Percentiles rank a stretch among this genome's conserved stretches.
phyloP scores from a whole-genome alignment of 1,140 invertebrate genomes.

The Neodiprion pinetum region DNA sequence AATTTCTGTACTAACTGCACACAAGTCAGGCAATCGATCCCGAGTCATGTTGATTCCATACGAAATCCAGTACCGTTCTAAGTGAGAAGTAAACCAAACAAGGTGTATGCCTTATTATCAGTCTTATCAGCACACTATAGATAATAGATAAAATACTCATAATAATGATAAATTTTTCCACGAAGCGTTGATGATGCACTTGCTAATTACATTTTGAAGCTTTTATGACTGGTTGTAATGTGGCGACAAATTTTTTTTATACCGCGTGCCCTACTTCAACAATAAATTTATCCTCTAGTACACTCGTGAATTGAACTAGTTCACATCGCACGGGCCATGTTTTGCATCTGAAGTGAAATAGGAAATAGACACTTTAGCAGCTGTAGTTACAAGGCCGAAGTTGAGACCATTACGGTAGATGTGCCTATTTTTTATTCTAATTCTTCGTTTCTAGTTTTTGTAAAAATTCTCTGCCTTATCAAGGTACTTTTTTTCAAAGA shows the following conservation, averaged over 20 bases:
- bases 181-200: neutral
- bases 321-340: conserved; percentile 36
- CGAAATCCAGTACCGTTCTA: neutral
- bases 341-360: conserved; percentile 55
- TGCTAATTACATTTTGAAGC: neutral
- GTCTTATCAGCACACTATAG: conserved; percentile 48
- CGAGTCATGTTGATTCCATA: conserved; percentile 49
- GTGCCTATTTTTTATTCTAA: neutral
- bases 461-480: too few relatives aligned
- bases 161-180: neutral
- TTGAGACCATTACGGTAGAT: conserved; percentile 14
- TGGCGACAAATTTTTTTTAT: neutral
- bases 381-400: conserved; percentile 42
- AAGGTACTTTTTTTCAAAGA: too few relatives aligned
- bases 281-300: neutral
- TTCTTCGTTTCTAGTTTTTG: neutral
- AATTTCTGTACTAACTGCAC: conserved; percentile 49
- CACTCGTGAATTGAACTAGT: conserved; percentile 8
- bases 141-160: conserved; percentile 40
- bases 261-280: neutral
- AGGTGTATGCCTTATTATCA: conserved; percentile 11
- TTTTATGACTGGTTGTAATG: neutral
- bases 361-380: conserved; percentile 51
- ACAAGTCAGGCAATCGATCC: conserved; percentile 55
- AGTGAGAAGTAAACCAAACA: neutral